Base-by-base conservation (phyloP, 2,888 invertebrate genomes). In the Apodemia mormo region DNA sequence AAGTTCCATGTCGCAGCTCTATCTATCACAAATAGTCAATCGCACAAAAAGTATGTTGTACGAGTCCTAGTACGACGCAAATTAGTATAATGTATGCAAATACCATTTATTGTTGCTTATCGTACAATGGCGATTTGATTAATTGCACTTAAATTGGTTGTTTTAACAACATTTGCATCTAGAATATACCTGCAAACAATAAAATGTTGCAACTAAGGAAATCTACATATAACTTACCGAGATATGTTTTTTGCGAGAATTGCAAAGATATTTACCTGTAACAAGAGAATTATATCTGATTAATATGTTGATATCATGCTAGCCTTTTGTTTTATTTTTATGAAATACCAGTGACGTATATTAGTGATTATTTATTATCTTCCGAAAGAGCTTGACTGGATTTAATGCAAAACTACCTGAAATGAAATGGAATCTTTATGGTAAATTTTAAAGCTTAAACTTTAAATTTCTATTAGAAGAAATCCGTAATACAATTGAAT, bases 241-340 rank as follows among this genome's bases (percentile, higher is more conserved):
- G 49, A 49, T 49, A 9, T 5, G 6, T 14, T 49, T 49, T 49
- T 49, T 49, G 4, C 4, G 5, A 49, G 49, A 30, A 30, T 61
- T 30, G 14, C 58, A 14, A 61, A 2, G 12, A 30, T 61, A 33
- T 33, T 29, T 61, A 61, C 61, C 61, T 61, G 61, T 37, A 61
- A 61, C 33, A 61, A 61, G 61, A 61, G 33, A 33, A 61, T n/a
- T n/a, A 52, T 6, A 52, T 52, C 8, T 52, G 52, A 52, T 52
- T n/a, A 7, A 22, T n/a, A 6, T n/a, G 52, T 52, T 49, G 14
- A 14, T 49, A 49, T 14, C 49, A 49, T 49, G 49, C 49, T 49
- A 49, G 12, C 14, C 49, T 49, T 14, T 49, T 49, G 14, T 49
- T 49, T 49, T 4, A 12, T 14, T 49, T 49, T 12, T 45, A 45